Evolutionary conservation across 2,113 vertebrate species (phyloP), one percentile per base, ranked within the genome.

Genomic region (Vulpes vulpes): DNA sequence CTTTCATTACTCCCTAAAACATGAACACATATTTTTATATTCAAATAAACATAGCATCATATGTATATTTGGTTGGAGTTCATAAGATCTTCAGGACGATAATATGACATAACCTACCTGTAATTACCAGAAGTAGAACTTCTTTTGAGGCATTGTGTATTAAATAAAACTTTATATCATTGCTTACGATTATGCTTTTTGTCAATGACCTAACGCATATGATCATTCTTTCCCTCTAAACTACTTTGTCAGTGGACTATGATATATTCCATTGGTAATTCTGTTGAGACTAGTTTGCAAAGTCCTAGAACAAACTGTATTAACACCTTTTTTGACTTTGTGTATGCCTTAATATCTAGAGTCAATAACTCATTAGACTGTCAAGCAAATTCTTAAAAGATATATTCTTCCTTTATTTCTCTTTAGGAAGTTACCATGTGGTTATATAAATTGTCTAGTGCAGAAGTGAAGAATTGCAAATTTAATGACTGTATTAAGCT

Each of bases 331-430:
- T 91, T 59, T 86, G 22, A 92, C 65, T 87, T 69, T 1, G 0
- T 23, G 15, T 69, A 43, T 90, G 1, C 67, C 62, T 89, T 96
- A 74, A 95, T 89, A 67, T 91, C 82, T 97, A 94, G 76, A 94
- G 62, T 92, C 62, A 94, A 89, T 94, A 85, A 94, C 27, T 55
- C 71, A 89, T 97, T 90, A 79, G 16, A 83, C 6, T 79, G 7
- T 25, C 22, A 15, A 25, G 38, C 23, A 76, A 49, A 76, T 43
- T 76, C 38, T 76, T 76, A 27, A 76, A 49, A 76, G 38, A 76
- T 49, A 1, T 49, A 12, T 76, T 76, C 23, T 94, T 79, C 60
- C 7, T 69, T 1, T 4, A 10, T 74, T 67, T 27, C 53, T 67
- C 14, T 80, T 88, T 25, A 90, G 55, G 59, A 87, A 94, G 15